Percentiles rank a stretch among this genome's conserved stretches.
These are phyloP conservation scores for Catharus fuscescens DNA, from an alignment of 2,113 vertebrate species.

Conservation along the genomic window DNA sequence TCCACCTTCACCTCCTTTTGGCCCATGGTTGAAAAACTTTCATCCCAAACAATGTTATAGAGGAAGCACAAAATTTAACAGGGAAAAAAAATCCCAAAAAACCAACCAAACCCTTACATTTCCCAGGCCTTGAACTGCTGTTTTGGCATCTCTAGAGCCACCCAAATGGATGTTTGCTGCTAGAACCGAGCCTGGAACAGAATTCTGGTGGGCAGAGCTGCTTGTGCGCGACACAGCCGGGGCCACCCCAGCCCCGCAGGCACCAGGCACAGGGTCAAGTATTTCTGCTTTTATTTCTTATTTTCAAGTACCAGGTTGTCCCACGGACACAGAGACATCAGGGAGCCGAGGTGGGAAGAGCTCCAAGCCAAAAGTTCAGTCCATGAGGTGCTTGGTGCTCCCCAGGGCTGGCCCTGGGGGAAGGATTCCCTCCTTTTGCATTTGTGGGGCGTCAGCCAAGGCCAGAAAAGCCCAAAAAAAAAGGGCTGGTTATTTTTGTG, in stretches of 20 bases:
- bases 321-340: not conserved
- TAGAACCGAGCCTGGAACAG: not conserved
- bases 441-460: not conserved
- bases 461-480: not conserved
- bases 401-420: not conserved
- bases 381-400: not conserved
- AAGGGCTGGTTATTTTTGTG: not conserved
- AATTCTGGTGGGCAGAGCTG: not conserved
- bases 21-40: not conserved
- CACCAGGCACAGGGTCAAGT: conserved; percentile 23
- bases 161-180: not conserved
- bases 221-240: not conserved
- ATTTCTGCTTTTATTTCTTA: not conserved
- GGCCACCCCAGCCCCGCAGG: not conserved
- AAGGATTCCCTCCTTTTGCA: not conserved
- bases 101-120: not conserved
- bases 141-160: not conserved
- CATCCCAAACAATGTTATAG: not conserved
- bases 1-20: not conserved
- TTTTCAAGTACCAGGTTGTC: conserved; percentile 52
- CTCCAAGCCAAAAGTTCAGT: not conserved
- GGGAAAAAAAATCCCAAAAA: not conserved
- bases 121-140: not conserved
- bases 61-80: conserved; percentile 20
- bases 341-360: not conserved